Conservation (phyloP, 2,888 invertebrate genomes). For the Phengaris alcon region DNA sequence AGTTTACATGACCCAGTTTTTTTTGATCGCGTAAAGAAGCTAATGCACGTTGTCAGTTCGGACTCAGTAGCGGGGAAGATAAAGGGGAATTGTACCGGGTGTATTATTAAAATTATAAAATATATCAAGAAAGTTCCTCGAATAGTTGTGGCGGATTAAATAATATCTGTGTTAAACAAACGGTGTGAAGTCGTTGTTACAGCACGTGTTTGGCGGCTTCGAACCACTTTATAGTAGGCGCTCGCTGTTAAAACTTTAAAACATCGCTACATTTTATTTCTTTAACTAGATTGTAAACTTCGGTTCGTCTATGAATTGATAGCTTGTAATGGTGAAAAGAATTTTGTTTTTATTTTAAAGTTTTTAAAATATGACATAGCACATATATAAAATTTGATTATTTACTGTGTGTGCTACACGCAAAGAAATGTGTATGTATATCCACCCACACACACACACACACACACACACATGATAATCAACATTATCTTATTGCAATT, state of each 20-base stretch:
- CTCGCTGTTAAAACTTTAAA: neutral
- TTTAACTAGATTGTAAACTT: neutral
- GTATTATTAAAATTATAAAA: constrained; percentile 38
- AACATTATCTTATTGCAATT: neutral
- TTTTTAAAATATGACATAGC: neutral
- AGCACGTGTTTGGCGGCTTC: neutral
- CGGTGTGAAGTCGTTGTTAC: neutral
- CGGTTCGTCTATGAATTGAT: neutral
- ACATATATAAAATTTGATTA: neutral
- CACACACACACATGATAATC: neutral
- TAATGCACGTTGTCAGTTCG: neutral
- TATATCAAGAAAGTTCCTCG: constrained; percentile 59
- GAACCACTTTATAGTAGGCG: neutral
- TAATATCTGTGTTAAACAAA: constrained; percentile 3
- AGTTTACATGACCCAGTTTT: constrained; percentile 27
- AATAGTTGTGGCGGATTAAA: constrained; percentile 53
- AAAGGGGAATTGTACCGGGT: constrained; percentile 43
- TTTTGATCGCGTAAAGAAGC: constrained; percentile 22
- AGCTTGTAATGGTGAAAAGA: neutral
- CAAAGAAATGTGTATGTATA: too few relatives aligned
- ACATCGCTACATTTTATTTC: neutral
- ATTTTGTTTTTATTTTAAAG: neutral
- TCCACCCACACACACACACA: too few relatives aligned
- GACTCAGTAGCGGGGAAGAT: constrained; percentile 36
- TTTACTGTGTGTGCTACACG: neutral